phyloP scores from a whole-genome alignment of 2,113 vertebrate species.

The Pelobates fuscus region DNA sequence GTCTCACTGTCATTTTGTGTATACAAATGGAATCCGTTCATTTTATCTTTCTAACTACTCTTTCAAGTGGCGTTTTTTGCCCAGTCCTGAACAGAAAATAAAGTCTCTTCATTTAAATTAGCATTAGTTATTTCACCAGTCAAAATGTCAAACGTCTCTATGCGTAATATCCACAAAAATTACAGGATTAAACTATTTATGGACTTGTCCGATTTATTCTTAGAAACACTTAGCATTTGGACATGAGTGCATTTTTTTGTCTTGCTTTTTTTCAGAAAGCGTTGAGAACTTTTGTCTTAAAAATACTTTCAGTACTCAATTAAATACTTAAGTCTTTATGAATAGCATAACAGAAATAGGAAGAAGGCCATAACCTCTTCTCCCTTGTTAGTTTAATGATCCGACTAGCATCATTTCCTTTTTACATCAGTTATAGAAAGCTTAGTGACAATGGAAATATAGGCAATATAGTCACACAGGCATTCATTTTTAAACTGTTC shows the following conservation, averaged over 20 bases:
- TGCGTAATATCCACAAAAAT: background rate
- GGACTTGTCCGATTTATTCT: background rate
- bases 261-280: constrained; percentile 3
- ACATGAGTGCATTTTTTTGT: background rate
- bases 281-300: background rate
- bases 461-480: too few species aligned
- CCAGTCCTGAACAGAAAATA: background rate
- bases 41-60: constrained; percentile 22
- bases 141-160: background rate
- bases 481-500: too few species aligned
- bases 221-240: background rate
- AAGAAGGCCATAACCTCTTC: background rate
- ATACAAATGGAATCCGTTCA: constrained; percentile 14
- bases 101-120: background rate
- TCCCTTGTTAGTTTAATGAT: background rate
- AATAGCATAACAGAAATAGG: background rate
- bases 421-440: background rate
- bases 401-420: background rate
- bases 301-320: background rate
- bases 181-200: background rate
- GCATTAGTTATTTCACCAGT: background rate
- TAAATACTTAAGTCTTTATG: background rate
- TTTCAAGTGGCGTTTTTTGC: constrained; percentile 16
- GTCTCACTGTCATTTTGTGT: constrained; percentile 32
- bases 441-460: too few species aligned